phyloP scores from a whole-genome alignment of 2,797 vertebrate species.

The Dendrocincla fuliginosa region DNA sequence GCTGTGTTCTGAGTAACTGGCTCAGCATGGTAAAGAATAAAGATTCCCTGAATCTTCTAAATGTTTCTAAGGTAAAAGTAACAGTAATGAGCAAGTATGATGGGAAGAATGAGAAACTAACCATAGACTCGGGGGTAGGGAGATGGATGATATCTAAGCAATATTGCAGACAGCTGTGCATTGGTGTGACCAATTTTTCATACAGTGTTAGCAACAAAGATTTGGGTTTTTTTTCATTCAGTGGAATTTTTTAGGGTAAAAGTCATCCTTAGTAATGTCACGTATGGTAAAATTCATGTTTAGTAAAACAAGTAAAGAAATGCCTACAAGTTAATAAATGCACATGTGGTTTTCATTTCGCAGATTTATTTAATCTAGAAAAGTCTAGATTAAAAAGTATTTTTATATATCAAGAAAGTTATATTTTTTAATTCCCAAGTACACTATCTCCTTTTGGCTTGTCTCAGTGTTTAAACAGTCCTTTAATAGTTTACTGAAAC shows the following conservation, averaged over 20 bases:
- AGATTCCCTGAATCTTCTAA: not conserved
- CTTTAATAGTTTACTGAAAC: not conserved
- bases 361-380: not conserved
- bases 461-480: not conserved
- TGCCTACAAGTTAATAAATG: not conserved
- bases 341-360: not conserved
- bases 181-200: not conserved
- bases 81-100: not conserved
- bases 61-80: not conserved
- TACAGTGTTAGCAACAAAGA: not conserved
- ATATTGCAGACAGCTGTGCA: fast-evolving
- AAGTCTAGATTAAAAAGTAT: not conserved
- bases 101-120: not conserved
- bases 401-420: not conserved
- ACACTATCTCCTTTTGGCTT: not conserved
- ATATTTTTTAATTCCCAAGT: not conserved
- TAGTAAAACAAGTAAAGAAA: not conserved
- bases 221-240: not conserved
- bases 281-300: not conserved
- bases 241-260: not conserved
- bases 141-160: not conserved
- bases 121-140: not conserved
- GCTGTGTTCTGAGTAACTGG: not conserved
- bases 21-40: not conserved
- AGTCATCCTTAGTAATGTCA: not conserved